phyloP scores from a whole-genome alignment of 2,113 vertebrate species.

The Peromyscus leucopus region DNA sequence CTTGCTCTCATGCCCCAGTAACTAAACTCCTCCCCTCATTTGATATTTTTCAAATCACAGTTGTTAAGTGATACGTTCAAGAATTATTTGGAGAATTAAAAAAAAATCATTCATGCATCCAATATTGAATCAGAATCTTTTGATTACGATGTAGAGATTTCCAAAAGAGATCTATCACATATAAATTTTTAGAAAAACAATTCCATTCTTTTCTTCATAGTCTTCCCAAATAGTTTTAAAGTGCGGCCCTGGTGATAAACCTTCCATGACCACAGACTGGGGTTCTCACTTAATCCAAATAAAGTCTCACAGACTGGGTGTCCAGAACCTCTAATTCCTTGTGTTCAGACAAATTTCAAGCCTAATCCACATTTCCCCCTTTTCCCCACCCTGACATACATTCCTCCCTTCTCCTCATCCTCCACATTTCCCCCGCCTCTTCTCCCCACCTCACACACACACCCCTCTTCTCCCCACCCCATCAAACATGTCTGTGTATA shows the following conservation, averaged over 20 bases:
- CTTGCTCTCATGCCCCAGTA: background rate
- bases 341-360: background rate
- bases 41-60: background rate
- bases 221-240: background rate
- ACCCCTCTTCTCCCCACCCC: too few species aligned
- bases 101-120: background rate
- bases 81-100: constrained; percentile 18
- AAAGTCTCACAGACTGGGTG: background rate
- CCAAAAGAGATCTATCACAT: background rate
- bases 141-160: background rate
- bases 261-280: background rate
- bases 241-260: background rate
- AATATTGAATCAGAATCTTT: background rate
- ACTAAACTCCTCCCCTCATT: background rate
- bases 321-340: background rate
- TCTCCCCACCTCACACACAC: background rate
- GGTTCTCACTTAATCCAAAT: background rate
- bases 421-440: background rate
- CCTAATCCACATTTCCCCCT: background rate
- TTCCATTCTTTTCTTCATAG: background rate
- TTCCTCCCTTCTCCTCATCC: background rate
- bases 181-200: background rate
- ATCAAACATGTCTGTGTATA: background rate
- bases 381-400: background rate
- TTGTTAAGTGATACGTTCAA: background rate